Conservation (phyloP, 2,797 vertebrate species). For the Neosalanx taihuensis region DNA sequence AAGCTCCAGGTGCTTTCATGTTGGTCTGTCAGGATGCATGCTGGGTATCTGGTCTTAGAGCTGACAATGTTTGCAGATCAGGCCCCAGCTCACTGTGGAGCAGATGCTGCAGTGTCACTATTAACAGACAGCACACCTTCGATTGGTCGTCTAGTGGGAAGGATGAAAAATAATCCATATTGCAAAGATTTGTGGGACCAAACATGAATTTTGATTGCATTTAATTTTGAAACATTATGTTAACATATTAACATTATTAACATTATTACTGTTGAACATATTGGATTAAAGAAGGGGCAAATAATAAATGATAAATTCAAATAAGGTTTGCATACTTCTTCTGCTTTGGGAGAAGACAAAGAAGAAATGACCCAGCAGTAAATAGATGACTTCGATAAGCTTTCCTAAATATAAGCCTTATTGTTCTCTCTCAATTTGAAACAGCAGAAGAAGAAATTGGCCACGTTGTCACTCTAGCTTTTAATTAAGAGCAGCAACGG, state of each 20-base stretch:
- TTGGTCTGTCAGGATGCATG: constrained; percentile 53
- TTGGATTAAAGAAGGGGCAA: too few relatives aligned
- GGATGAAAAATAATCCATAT: too few relatives aligned
- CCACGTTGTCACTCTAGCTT: constrained; percentile 66
- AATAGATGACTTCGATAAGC: constrained; percentile 69
- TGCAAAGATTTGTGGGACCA: too few relatives aligned
- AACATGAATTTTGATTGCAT: too few relatives aligned
- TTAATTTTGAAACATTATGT: too few relatives aligned
- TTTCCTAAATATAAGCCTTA: constrained; percentile 70
- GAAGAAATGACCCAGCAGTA: constrained; percentile 65
- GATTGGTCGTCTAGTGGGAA: too few relatives aligned
- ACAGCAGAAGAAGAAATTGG: constrained; percentile 66
- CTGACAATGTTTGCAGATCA: constrained; percentile 54
- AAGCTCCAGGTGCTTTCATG: constrained; percentile 57
- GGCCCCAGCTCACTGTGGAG: constrained; percentile 36
- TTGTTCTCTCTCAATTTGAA: constrained; percentile 63
- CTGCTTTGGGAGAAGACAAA: constrained; percentile 51
- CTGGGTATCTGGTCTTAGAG: constrained; percentile 36
- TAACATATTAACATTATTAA: too few relatives aligned
- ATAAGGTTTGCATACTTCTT: constrained; percentile 17
- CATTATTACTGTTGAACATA: too few relatives aligned
- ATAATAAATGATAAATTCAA: too few relatives aligned
- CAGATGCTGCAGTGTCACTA: constrained; percentile 36
- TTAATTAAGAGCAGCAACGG: constrained; percentile 69
- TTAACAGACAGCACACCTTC: constrained; percentile 24